A percentile compares a stretch with the other conserved stretches of the same genome.
Conservation (phyloP, 2,113 vertebrate genomes). For the Myanophis thanlyinensis region DNA sequence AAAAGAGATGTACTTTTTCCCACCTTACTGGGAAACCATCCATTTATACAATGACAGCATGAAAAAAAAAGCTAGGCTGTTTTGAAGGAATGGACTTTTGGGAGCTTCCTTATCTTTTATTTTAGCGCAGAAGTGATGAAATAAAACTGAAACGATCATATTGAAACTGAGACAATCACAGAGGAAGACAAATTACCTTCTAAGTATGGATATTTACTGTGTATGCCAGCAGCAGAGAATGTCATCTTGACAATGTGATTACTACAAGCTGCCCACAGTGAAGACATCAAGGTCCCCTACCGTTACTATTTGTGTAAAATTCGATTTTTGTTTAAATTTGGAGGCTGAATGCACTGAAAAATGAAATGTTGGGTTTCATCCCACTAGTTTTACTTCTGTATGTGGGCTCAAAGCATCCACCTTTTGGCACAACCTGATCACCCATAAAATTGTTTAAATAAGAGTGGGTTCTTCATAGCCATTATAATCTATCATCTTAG, state of each 20-base stretch:
- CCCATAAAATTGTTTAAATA: neutral
- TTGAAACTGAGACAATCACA: neutral
- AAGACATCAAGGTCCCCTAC: neutral
- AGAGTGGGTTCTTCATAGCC: neutral
- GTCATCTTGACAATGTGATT: neutral
- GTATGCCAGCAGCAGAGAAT: neutral
- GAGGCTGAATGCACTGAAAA: neutral
- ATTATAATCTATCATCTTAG: neutral
- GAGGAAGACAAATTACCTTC: neutral
- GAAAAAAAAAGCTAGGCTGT: neutral
- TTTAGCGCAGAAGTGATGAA: neutral
- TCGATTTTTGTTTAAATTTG: neutral
- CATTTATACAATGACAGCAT: neutral
- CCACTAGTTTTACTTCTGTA: neutral
- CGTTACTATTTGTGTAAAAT: neutral
- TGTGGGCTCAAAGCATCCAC: neutral
- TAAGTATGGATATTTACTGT: neutral
- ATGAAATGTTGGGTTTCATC: neutral
- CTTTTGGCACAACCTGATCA: neutral
- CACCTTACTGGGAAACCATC: neutral
- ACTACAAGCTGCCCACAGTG: neutral
- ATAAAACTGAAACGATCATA: neutral
- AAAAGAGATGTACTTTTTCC: neutral
- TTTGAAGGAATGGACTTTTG: neutral
- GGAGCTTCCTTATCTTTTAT: neutral